Base-by-base conservation (phyloP, 1,140 invertebrate genomes). In the Trypoxylus dichotomus region DNA sequence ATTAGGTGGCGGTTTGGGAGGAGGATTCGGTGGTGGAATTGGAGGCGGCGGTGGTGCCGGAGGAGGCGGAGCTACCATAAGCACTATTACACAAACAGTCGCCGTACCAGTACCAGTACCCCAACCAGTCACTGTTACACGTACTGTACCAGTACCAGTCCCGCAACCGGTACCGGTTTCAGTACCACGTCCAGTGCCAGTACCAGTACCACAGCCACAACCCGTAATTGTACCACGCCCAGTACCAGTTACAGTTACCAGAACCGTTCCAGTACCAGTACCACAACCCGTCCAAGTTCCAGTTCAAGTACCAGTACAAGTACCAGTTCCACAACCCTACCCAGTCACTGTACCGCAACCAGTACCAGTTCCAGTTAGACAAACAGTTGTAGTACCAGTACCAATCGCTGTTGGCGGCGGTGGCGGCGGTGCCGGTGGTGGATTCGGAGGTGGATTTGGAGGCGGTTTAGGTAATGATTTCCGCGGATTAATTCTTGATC, bases 361-460 rank as follows among this genome's bases (percentile, higher is more conserved):
- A n/a, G 81, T 83, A 15, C 82, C 82, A 21, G 80, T 84, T 25
- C 75, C 81, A 75, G 74, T 84, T 27, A 83, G 79, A 75, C 79
- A 80, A 74, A 73, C 86, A 80, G 81, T 88, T 2, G 87, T 88
- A 77, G 85, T 91, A 2, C 89, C 89, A 32, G 88, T 89, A 76
- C 88, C 89, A 74, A 87, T 89, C n/a, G 89, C 89, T 3, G 87
- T 88, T 11, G 80, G 80, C 54, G 81, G 80, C 63, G 77, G 75
- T 21, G 76, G 76, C 24, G 80, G 82, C 29, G 76, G 87, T 6
- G 80, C 80, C 37, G 78, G 78, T 54, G 79, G 79, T 10, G 78
- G 76, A 25, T 75, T 63, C 21, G 77, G 74, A 19, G 79, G 79
- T 21, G 79, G 77, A 21, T 47, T 58, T 5, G 27, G 27, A 13